A percentile compares a stretch with the other conserved stretches of the same genome.
Evolutionary conservation across 2,888 invertebrate species (phyloP).

Genomic region (Cyaniris semiargus): DNA sequence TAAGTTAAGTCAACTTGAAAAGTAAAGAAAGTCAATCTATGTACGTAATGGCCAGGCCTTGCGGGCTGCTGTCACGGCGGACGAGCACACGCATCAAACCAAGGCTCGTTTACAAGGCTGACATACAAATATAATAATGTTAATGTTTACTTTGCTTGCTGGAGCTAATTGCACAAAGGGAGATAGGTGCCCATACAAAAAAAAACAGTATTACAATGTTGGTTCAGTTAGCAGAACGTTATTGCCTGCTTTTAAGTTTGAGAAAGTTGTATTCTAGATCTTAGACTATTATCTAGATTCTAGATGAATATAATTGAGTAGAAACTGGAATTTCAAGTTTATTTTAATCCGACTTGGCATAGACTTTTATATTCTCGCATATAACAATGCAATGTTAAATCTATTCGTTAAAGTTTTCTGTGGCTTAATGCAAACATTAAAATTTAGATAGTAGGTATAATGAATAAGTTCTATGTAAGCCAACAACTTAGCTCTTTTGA

Average conservation of each 20-base stretch:
- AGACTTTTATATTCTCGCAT: neutral
- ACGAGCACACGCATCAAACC: neutral
- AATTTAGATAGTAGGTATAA: too few relatives aligned
- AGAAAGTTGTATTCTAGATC: neutral
- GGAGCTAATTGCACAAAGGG: neutral
- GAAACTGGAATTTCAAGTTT: neutral
- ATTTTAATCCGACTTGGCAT: neutral
- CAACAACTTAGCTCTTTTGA: too few relatives aligned
- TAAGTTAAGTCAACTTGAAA: too few relatives aligned
- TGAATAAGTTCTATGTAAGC: too few relatives aligned
- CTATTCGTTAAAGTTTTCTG: too few relatives aligned
- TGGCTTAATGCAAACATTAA: too few relatives aligned
- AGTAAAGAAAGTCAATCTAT: neutral
- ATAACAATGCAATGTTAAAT: neutral
- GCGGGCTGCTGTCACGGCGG: slow-evolving; percentile 15
- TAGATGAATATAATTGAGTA: neutral
- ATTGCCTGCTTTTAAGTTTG: neutral
- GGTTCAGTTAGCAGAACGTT: too few relatives aligned
- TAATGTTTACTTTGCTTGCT: neutral
- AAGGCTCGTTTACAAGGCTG: slow-evolving; percentile 19
- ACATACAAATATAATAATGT: neutral
- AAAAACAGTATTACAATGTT: neutral
- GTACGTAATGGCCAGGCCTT: neutral
- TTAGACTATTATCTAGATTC: neutral
- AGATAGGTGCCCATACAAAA: neutral